phyloP scores from a whole-genome alignment of 2,797 vertebrate species.

The Malurus splendens region DNA sequence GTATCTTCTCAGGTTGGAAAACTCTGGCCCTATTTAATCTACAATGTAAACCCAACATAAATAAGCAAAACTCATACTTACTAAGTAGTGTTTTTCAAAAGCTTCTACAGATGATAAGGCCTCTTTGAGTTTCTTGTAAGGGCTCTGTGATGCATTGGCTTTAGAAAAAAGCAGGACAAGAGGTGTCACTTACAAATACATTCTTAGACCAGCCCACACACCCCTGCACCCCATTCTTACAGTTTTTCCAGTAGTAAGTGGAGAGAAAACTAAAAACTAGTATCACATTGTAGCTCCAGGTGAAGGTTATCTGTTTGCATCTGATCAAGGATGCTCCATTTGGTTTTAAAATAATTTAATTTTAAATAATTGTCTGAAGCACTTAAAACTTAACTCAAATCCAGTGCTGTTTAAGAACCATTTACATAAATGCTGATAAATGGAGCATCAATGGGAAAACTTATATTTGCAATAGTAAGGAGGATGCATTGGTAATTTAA shows the following conservation, averaged over 20 bases:
- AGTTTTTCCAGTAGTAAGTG: not conserved
- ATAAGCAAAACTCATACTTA: constrained; percentile 63
- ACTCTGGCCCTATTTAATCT: not conserved
- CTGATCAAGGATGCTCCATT: not conserved
- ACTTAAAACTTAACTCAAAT: not conserved
- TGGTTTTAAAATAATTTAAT: not conserved
- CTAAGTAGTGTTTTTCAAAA: constrained; percentile 96
- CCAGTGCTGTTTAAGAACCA: not conserved
- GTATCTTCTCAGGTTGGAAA: not conserved
- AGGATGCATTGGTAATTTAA: not conserved
- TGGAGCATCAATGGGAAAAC: not conserved
- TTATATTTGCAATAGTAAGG: not conserved
- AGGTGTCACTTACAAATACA: not conserved
- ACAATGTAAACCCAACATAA: not conserved
- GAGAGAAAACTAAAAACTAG: not conserved
- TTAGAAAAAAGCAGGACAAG: constrained; percentile 31
- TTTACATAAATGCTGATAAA: not conserved
- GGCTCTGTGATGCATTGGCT: constrained; percentile 92
- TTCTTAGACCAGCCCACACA: not conserved
- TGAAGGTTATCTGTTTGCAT: not conserved
- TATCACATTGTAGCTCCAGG: not conserved
- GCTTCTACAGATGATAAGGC: constrained; percentile 94
- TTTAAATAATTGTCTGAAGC: not conserved
- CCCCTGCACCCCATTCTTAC: fast-evolving
- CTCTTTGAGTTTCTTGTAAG: constrained; percentile 96